A percentile compares a stretch with the other conserved stretches of the same genome.
phyloP scores from a whole-genome alignment of 2,797 vertebrate species.

The Enteromius viviparus region DNA sequence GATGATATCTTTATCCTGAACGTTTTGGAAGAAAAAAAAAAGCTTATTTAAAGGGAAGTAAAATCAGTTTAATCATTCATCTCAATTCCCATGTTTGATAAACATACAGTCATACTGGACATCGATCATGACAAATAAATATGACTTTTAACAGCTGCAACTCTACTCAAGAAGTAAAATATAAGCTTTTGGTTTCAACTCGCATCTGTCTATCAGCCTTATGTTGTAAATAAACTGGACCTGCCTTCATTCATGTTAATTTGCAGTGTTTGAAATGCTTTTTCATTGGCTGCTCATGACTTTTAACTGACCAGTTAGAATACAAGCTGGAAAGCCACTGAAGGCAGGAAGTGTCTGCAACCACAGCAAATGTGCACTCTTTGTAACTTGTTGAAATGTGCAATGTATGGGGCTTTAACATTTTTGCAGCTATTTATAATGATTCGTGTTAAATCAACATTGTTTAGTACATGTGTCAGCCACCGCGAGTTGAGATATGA shows the following conservation, averaged over 20 bases:
- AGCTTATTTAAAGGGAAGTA: slow-evolving; percentile 69
- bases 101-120: slow-evolving; percentile 20
- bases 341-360: slow-evolving; percentile 61
- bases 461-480: slow-evolving; percentile 32
- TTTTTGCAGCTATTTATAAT: slow-evolving; percentile 99
- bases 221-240: slow-evolving; percentile 92
- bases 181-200: slow-evolving; percentile 71
- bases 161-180: slow-evolving; percentile 51
- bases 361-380: slow-evolving; percentile 91
- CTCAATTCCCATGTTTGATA: slow-evolving; percentile 35
- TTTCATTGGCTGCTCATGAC: slow-evolving; percentile 12
- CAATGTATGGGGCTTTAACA: slow-evolving; percentile 99
- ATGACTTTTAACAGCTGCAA: slow-evolving; percentile 15
- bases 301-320: slow-evolving; percentile 31
- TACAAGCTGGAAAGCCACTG: slow-evolving; percentile 36
- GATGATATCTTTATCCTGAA: slow-evolving; percentile 81
- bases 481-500: slow-evolving; percentile 26
- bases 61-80: slow-evolving; percentile 39
- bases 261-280: slow-evolving; percentile 24
- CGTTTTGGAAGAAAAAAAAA: slow-evolving; percentile 73
- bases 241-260: slow-evolving; percentile 65
- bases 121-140: slow-evolving; percentile 15
- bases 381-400: slow-evolving; percentile 88
- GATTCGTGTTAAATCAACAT: slow-evolving; percentile 90
- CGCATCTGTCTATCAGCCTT: slow-evolving; percentile 89